Percentiles rank a stretch among this genome's conserved stretches.
Evolutionary conservation across 2,888 invertebrate species (phyloP).

Genomic region (Rosalia funebris): DNA sequence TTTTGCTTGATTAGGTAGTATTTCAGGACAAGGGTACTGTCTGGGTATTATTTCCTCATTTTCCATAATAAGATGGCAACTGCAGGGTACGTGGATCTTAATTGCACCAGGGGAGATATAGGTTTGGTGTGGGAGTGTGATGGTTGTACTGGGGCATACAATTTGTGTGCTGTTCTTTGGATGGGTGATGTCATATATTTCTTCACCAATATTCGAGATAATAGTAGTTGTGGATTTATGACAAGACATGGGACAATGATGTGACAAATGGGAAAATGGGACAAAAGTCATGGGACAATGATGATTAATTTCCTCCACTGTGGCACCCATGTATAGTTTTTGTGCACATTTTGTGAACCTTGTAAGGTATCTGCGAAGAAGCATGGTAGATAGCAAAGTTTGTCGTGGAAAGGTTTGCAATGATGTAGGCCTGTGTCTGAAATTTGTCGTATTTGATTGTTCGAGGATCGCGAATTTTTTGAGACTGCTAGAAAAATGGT

Average conservation of each 20-base stretch:
- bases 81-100: slow-evolving; percentile 12
- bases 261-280: no score
- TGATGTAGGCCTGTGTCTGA: slow-evolving; percentile 32
- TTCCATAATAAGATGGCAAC: slow-evolving; percentile 10
- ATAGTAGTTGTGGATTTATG: slow-evolving; percentile 28
- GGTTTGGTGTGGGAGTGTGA: not conserved
- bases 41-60: slow-evolving; percentile 24
- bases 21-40: slow-evolving; percentile 17
- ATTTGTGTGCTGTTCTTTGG: slow-evolving; percentile 22
- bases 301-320: slow-evolving; percentile 32
- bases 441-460: slow-evolving; percentile 29
- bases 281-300: slow-evolving; percentile 36
- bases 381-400: slow-evolving; percentile 36
- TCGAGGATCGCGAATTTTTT: not conserved
- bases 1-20: not conserved
- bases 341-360: slow-evolving; percentile 34
- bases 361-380: slow-evolving; percentile 31
- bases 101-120: slow-evolving; percentile 17
- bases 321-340: slow-evolving; percentile 34
- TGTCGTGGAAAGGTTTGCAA: slow-evolving; percentile 32
- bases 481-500: slow-evolving; percentile 8
- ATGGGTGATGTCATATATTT: slow-evolving; percentile 31
- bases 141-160: slow-evolving; percentile 16
- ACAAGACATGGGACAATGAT: no score
- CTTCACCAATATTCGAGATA: slow-evolving; percentile 35